These are phyloP conservation scores for Henricia sp. DNA, from an alignment of 53 echinoderm and acorn worm species.

Conservation along the genomic window DNA sequence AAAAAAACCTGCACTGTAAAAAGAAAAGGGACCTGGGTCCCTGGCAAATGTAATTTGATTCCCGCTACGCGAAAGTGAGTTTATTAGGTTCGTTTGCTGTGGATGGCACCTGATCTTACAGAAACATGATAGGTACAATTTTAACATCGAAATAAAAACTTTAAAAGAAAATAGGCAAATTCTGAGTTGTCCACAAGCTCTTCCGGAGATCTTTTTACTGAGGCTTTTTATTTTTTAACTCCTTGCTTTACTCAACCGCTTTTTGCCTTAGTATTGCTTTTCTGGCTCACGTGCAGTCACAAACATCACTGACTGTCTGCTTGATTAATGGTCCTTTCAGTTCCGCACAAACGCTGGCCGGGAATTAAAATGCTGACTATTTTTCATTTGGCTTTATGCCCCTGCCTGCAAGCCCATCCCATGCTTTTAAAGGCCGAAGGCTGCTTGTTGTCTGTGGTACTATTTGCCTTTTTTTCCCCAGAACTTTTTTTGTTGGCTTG, in stretches of 20 bases:
- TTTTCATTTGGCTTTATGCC: conserved; percentile 53
- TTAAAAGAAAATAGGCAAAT: neutral
- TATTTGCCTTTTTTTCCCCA: neutral
- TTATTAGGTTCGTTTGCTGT: too few relatives aligned
- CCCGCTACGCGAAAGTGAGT: too few relatives aligned
- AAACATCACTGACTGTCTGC: conserved; percentile 3
- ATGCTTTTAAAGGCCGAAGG: conserved; percentile 25
- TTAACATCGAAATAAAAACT: neutral
- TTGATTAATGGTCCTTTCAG: conserved; percentile 42
- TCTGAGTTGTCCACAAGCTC: neutral
- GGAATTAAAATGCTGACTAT: conserved; percentile 48
- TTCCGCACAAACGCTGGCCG: conserved; percentile 6
- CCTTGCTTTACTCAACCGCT: too few relatives aligned
- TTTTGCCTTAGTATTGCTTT: too few relatives aligned
- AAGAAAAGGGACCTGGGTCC: too few relatives aligned
- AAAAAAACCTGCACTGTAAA: too few relatives aligned
- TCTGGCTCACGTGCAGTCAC: conserved; percentile 7
- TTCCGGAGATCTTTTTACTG: neutral
- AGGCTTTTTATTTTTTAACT: too few relatives aligned
- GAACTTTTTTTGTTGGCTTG: neutral
- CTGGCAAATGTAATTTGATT: too few relatives aligned
- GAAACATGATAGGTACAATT: neutral
- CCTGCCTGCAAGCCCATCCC: neutral
- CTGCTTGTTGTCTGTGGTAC: neutral
- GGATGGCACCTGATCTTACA: neutral